These are phyloP conservation scores for Andrena fulva DNA, from an alignment of 2,888 invertebrate genomes.

Conservation along the genomic window DNA sequence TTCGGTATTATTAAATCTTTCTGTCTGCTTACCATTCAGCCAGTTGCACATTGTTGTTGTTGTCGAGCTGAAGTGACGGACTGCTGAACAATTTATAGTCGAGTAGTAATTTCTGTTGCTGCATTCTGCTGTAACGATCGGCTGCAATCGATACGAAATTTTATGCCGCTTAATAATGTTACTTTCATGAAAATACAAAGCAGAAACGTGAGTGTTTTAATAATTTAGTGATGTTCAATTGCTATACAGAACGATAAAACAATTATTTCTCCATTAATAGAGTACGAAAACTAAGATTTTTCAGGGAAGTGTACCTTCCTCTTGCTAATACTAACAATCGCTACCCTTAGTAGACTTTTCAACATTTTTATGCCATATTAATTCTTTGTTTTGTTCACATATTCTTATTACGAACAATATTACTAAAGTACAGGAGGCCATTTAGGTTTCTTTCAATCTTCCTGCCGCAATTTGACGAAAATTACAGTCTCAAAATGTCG, in stretches of 20 bases:
- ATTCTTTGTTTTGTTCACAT: background rate
- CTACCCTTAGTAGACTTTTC: no score
- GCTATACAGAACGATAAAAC: background rate
- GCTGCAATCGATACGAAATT: constrained; percentile 43
- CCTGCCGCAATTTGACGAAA: no score
- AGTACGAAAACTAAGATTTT: background rate
- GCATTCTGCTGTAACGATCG: constrained; percentile 42
- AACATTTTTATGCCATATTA: background rate
- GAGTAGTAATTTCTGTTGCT: constrained; percentile 56
- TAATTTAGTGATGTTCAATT: constrained; percentile 1
- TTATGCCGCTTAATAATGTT: constrained; percentile 4
- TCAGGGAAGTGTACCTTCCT: background rate
- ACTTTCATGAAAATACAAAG: background rate
- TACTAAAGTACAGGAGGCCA: no score
- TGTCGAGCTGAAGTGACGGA: constrained; percentile 54
- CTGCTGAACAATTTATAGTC: constrained; percentile 66
- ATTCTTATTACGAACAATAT: no score
- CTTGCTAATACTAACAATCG: no score
- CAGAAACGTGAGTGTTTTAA: background rate
- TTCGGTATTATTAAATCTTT: background rate
- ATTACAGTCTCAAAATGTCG: background rate
- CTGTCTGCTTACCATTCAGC: constrained; percentile 64
- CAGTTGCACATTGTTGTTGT: constrained; percentile 62
- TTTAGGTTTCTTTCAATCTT: no score
- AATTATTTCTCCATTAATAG: background rate